phyloP scores from a whole-genome alignment of 2,113 vertebrate genomes.

The Myrmecobius fasciatus region DNA sequence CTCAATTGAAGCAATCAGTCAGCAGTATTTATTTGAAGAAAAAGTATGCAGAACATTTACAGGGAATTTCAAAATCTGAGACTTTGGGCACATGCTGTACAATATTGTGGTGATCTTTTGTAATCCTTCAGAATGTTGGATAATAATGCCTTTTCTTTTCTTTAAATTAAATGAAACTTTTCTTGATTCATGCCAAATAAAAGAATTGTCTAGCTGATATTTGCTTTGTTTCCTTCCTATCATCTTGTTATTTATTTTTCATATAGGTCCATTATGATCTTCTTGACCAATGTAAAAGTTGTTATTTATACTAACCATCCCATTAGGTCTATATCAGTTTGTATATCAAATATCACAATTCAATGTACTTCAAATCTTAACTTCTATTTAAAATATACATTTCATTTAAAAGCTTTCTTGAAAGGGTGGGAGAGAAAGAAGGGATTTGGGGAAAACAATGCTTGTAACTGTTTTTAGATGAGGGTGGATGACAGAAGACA shows the following conservation, averaged over 20 bases:
- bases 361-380: slow-evolving; percentile 48
- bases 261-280: slow-evolving; percentile 63
- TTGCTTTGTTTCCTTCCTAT: slow-evolving; percentile 34
- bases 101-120: neutral
- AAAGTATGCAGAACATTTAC: neutral
- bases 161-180: neutral
- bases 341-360: slow-evolving; percentile 60
- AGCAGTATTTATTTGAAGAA: neutral
- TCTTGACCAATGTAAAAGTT: slow-evolving; percentile 60
- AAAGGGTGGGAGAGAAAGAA: neutral
- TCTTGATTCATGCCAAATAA: slow-evolving; percentile 4
- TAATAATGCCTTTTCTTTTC: neutral
- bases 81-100: neutral
- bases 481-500: slow-evolving; percentile 58
- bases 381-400: neutral
- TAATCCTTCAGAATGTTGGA: neutral
- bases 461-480: slow-evolving; percentile 39
- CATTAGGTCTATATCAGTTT: slow-evolving; percentile 72
- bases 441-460: slow-evolving; percentile 62
- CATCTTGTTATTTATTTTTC: slow-evolving; percentile 51
- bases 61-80: neutral
- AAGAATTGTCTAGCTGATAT: neutral
- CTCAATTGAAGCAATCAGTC: neutral
- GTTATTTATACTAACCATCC: slow-evolving; percentile 71
- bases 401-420: slow-evolving; percentile 1